A percentile compares a stretch with the other conserved stretches of the same genome.
phyloP scores from a whole-genome alignment of 92 coral and sea anemone genomes.

The Palythoa heliodiscus region DNA sequence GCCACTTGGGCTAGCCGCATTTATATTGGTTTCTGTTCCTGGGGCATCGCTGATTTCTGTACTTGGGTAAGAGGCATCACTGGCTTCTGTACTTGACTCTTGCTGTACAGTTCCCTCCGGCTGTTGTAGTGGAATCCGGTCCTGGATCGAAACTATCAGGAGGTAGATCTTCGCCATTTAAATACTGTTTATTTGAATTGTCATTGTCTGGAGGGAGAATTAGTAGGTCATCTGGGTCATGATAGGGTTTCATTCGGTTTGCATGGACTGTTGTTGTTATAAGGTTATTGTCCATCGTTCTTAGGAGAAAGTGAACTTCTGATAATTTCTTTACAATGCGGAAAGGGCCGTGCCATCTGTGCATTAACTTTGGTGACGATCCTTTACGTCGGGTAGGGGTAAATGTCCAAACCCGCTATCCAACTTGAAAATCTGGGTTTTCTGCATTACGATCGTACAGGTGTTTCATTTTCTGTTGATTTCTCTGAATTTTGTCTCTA shows the following conservation, averaged over 20 bases:
- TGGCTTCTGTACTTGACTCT: background rate
- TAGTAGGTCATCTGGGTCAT: conserved; percentile 28
- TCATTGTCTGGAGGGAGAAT: conserved; percentile 13
- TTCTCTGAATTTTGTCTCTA: conserved; percentile 31
- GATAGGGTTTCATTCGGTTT: conserved; percentile 53
- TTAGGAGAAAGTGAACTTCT: conserved; percentile 9
- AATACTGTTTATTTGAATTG: background rate
- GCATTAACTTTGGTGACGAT: too few species aligned
- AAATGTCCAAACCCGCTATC: conserved; percentile 61
- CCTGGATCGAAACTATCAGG: conserved; percentile 19
- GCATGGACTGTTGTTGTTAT: conserved; percentile 47
- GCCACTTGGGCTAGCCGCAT: background rate
- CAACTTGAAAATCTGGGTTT: conserved; percentile 37
- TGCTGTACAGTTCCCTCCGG: background rate
- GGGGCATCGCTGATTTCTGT: background rate
- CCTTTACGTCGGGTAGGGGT: conserved; percentile 9
- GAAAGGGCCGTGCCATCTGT: too few species aligned
- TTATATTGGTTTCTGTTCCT: too few species aligned
- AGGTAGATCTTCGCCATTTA: conserved; percentile 31
- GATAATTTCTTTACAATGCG: background rate
- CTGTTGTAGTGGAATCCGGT: background rate
- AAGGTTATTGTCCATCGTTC: conserved; percentile 38
- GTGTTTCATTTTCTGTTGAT: conserved; percentile 58
- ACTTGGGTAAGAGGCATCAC: conserved; percentile 16
- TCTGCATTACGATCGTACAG: conserved; percentile 48